Evolutionary conservation across 2,888 invertebrate genomes (phyloP).

Genomic region (Acanthosepion lycidas): DNA sequence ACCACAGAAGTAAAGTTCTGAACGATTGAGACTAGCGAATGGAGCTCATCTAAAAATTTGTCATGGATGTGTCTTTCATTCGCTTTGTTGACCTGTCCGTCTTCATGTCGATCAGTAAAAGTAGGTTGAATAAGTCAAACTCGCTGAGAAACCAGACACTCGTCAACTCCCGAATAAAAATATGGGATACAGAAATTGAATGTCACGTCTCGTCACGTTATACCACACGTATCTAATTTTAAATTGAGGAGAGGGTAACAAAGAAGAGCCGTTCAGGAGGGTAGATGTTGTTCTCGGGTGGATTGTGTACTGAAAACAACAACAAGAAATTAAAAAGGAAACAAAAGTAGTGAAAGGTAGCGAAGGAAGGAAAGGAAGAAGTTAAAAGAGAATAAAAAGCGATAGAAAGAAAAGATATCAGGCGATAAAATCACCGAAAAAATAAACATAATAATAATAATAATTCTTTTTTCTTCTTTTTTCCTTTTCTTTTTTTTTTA

Average conservation of each 20-base stretch:
- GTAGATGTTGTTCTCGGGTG: neutral
- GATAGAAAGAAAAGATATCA: neutral
- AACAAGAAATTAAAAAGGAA: neutral
- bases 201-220: slow-evolving; percentile 12
- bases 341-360: neutral
- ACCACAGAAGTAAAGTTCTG: too few species aligned
- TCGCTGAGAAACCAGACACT: neutral
- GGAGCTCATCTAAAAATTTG: too few species aligned
- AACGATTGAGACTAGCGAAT: too few species aligned
- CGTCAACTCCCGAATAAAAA: neutral
- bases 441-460: too few species aligned
- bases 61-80: too few species aligned
- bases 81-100: too few species aligned
- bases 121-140: neutral
- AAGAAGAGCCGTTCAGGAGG: neutral
- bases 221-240: neutral
- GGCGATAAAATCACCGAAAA: too few species aligned
- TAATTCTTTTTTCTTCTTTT: too few species aligned
- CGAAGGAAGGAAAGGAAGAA: neutral
- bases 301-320: neutral
- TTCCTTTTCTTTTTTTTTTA: too few species aligned
- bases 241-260: neutral
- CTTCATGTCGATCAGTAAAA: neutral
- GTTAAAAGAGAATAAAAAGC: neutral
- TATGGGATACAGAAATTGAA: slow-evolving; percentile 17